These are phyloP conservation scores for Lithophane semibrunnea DNA, from an alignment of 2,888 invertebrate species.

Conservation along the genomic window DNA sequence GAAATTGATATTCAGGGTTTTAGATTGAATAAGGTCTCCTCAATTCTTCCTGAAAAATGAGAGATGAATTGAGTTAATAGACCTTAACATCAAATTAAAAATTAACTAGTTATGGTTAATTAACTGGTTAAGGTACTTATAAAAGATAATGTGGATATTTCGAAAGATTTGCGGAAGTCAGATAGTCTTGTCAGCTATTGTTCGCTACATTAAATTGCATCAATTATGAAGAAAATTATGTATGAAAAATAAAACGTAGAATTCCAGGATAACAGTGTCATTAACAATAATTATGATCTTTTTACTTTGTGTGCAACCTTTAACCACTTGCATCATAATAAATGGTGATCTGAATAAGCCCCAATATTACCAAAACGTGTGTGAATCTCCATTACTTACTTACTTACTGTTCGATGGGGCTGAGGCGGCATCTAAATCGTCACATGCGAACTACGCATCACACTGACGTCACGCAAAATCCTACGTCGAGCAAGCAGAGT, in stretches of 20 bases:
- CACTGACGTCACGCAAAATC: no score
- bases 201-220: slow-evolving; percentile 4
- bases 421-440: no score
- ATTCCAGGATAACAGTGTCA: background rate
- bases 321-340: background rate
- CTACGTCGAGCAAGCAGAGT: no score
- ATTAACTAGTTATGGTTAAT: no score
- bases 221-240: slow-evolving; percentile 13
- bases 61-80: background rate
- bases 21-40: background rate
- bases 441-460: no score
- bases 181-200: slow-evolving; percentile 4
- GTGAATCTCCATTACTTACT: background rate
- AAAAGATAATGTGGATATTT: background rate
- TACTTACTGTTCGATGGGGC: background rate
- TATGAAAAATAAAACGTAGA: background rate
- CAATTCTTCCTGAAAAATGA: background rate
- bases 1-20: slow-evolving; percentile 15
- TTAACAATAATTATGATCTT: background rate
- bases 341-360: background rate
- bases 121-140: background rate
- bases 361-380: background rate
- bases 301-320: background rate
- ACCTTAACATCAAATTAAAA: background rate
- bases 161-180: slow-evolving; percentile 5